Evolutionary conservation across 2,113 vertebrate genomes (phyloP).

Genomic region (Trichomycterus rosablanca): DNA sequence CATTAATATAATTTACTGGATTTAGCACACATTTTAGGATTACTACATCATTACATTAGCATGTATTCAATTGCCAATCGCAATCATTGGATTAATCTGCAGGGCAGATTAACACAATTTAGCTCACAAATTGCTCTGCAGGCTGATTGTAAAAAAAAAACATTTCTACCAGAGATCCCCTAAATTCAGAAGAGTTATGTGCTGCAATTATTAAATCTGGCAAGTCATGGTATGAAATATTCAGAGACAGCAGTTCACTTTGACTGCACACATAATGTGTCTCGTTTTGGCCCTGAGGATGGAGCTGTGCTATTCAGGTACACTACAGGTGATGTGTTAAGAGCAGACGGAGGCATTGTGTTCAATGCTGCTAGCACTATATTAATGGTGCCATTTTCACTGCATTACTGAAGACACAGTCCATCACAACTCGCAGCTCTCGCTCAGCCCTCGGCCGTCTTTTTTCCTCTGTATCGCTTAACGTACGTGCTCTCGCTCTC

Average conservation of each 20-base stretch:
- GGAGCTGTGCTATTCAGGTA: constrained; percentile 53
- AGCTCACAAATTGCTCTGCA: too few relatives aligned
- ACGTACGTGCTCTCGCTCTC: constrained; percentile 45
- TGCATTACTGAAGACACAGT: constrained; percentile 65
- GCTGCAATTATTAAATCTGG: constrained; percentile 46
- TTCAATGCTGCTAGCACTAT: constrained; percentile 48
- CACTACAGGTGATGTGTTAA: constrained; percentile 61
- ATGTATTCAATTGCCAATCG: too few relatives aligned
- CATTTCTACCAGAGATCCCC: too few relatives aligned
- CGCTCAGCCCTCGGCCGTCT: constrained; percentile 65
- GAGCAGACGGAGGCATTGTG: constrained; percentile 50
- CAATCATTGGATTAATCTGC: too few relatives aligned
- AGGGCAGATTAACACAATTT: too few relatives aligned
- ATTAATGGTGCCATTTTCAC: constrained; percentile 70
- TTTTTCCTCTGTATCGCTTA: constrained; percentile 55
- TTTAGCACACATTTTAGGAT: too few relatives aligned
- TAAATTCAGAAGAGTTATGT: constrained; percentile 31
- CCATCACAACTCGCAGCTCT: constrained; percentile 68
- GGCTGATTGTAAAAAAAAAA: too few relatives aligned
- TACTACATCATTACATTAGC: too few relatives aligned
- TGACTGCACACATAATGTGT: constrained; percentile 71
- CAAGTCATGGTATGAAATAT: constrained; percentile 70
- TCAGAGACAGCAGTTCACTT: constrained; percentile 70
- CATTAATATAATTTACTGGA: too few relatives aligned
- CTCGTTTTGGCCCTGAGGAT: constrained; percentile 60